Base-by-base conservation (phyloP, 2,113 vertebrate species). In the Hucho hucho region DNA sequence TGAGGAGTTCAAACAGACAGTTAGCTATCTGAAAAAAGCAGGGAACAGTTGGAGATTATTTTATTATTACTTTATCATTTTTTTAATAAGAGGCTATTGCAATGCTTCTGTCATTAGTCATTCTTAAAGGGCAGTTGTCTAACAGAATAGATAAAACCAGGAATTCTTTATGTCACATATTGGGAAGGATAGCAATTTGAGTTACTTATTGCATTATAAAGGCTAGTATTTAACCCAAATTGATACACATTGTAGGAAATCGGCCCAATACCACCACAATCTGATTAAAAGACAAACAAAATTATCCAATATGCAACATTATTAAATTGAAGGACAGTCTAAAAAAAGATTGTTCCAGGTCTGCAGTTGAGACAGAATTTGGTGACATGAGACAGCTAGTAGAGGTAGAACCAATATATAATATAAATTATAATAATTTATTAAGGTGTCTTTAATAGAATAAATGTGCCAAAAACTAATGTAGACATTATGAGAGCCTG, bases 111-210 rank as follows among this genome's bases (percentile, higher is more conserved):
- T 25, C 67, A 69, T 69, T 69, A 47, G 37, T 69, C 20, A 46
- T 69, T 46, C 67, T 69, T 69, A 69, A 69, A n/a, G 65, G 29
- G 28, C 28, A 20, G 25, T 37, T n/a, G 13, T 68, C 65, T 12
- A 24, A n/a, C 59, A 63, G 3, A 63, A 63, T n/a, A 63, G 20
- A 43, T 11, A 68, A 0, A 37, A 68, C 5, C 29, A 7, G 29
- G 4, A 11, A 20, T 29, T 68, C 6, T 29, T 68, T 11, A 16
- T 4, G 29, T 20, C 11, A 37, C 65, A 68, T n/a, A 11, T 9
- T 72, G 16, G 28, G 59, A 71, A 63, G 22, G 12, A 68, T 68
- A 32, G 28, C 14, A 37, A n/a, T 20, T 32, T n/a, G 29, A 37
- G 29, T 43, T 28, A 37, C 29, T 37, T 64, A 16, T 26, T 65